Conservation (phyloP, 2,113 vertebrate genomes). For the Suncus etruscus region DNA sequence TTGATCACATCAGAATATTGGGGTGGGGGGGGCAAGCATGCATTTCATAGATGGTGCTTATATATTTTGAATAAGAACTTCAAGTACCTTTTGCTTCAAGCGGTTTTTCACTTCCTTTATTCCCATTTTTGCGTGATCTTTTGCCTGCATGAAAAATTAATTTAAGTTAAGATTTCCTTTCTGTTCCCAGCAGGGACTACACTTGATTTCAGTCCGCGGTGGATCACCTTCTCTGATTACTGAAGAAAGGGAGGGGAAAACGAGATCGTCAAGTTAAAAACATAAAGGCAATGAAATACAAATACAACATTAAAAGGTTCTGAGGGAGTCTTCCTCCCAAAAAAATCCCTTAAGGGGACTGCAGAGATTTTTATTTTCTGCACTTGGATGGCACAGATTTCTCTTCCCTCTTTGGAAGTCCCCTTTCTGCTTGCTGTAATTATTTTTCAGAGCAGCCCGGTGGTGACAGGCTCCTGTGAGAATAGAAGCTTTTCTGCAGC, state of each 20-base stretch:
- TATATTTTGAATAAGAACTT: conserved; percentile 90
- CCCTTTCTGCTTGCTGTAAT: conserved; percentile 56
- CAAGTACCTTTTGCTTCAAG: conserved; percentile 95
- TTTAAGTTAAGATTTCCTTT: conserved; percentile 88
- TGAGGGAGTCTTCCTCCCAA: conserved; percentile 14
- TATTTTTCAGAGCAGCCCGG: conserved; percentile 72
- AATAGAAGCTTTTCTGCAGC: conserved; percentile 29
- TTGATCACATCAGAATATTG: conserved; percentile 89
- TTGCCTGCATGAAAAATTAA: conserved; percentile 93
- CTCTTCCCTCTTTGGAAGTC: conserved; percentile 40
- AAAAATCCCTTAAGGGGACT: conserved; percentile 71
- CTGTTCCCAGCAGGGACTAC: conserved; percentile 84
- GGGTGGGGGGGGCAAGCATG: conserved; percentile 69
- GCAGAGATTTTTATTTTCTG: conserved; percentile 74
- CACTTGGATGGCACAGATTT: conserved; percentile 67
- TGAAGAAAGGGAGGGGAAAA: conserved; percentile 79
- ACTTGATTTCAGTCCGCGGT: conserved; percentile 79
- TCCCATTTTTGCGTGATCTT: conserved; percentile 99
- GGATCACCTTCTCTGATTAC: conserved; percentile 84
- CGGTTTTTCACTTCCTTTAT: conserved; percentile 98
- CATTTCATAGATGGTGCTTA: conserved; percentile 87
- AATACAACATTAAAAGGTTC: conserved; percentile 79
- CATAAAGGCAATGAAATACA: conserved; percentile 83
- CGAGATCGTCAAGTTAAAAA: conserved; percentile 79
- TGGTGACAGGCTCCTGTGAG: conserved; percentile 13